Evolutionary conservation across 2,797 vertebrate species (phyloP).

Genomic region (Bovichtus diacanthus): DNA sequence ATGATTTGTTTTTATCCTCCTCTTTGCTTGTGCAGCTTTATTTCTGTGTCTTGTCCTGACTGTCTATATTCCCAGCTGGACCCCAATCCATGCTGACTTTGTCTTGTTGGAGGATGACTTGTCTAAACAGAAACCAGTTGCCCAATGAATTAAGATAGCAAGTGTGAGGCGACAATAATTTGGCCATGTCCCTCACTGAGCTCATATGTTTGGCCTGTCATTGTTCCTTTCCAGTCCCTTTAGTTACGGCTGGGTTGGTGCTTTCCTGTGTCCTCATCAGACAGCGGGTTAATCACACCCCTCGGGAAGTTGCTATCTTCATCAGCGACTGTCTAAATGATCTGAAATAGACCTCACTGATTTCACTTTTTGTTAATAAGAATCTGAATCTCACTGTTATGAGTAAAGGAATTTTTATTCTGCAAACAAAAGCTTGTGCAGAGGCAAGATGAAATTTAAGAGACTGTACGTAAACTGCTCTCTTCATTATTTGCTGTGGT

Average conservation of each 20-base stretch:
- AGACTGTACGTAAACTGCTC: not conserved
- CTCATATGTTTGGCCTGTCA: conserved; percentile 88
- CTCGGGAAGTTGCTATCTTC: conserved; percentile 59
- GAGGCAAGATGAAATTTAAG: conserved; percentile 1
- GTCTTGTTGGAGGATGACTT: conserved; percentile 72
- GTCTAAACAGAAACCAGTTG: conserved; percentile 75
- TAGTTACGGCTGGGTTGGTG: conserved; percentile 82
- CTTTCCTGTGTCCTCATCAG: conserved; percentile 84
- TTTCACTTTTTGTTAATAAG: conserved; percentile 9
- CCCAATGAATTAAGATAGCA: conserved; percentile 60
- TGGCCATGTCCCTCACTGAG: conserved; percentile 78
- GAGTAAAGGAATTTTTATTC: not conserved
- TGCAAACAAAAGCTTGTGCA: not conserved
- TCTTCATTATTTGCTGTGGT: conserved; percentile 23
- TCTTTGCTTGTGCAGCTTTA: conserved; percentile 70
- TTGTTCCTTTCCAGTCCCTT: conserved; percentile 81
- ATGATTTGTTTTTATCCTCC: conserved; percentile 24
- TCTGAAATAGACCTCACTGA: conserved; percentile 29
- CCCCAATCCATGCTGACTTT: conserved; percentile 68
- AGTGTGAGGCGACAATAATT: conserved; percentile 74
- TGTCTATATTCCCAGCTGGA: conserved; percentile 58
- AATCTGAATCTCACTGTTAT: conserved; percentile 14
- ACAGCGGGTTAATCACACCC: conserved; percentile 51
- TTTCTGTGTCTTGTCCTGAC: conserved; percentile 55
- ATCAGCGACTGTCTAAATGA: conserved; percentile 27